These are phyloP conservation scores for Planiliza haematocheilus DNA, from an alignment of 2,113 vertebrate genomes.

Conservation along the genomic window DNA sequence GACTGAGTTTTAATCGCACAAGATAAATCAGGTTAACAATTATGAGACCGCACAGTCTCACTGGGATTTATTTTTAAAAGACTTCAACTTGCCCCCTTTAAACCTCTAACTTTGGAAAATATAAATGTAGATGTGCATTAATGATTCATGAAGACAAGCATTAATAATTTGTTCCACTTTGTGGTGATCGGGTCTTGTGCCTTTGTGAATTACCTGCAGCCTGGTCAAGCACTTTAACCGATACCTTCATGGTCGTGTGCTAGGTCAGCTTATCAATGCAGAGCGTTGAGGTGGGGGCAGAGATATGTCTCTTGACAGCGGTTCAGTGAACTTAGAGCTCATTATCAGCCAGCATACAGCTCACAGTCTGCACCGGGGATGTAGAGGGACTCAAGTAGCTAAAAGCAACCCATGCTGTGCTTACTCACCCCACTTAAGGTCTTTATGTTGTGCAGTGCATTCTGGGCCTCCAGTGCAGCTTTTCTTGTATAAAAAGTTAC, in stretches of 20 bases:
- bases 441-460: conserved; percentile 99
- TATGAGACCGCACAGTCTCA: conserved; percentile 14
- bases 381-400: conserved; percentile 60
- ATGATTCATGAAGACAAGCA: conserved; percentile 67
- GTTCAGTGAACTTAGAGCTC: conserved; percentile 61
- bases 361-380: conserved; percentile 56
- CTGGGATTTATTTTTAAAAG: conserved; percentile 9
- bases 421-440: conserved; percentile 99
- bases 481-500: conserved; percentile 99
- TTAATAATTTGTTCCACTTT: conserved; percentile 68
- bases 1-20: conserved; percentile 61
- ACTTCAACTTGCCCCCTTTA: conserved; percentile 9
- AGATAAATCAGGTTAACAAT: conserved; percentile 62
- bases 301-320: conserved; percentile 54
- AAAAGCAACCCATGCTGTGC: conserved; percentile 68
- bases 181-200: conserved; percentile 18
- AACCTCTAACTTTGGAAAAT: conserved; percentile 30
- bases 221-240: conserved; percentile 31
- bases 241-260: conserved; percentile 34
- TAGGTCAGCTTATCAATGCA: conserved; percentile 39
- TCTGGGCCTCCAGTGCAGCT: conserved; percentile 99
- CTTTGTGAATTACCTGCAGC: conserved; percentile 35
- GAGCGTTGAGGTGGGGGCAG: conserved; percentile 11
- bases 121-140: conserved; percentile 56
- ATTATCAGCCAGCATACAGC: conserved; percentile 57